Base-by-base conservation (phyloP, 2,113 vertebrate species). In the Pavo muticus region DNA sequence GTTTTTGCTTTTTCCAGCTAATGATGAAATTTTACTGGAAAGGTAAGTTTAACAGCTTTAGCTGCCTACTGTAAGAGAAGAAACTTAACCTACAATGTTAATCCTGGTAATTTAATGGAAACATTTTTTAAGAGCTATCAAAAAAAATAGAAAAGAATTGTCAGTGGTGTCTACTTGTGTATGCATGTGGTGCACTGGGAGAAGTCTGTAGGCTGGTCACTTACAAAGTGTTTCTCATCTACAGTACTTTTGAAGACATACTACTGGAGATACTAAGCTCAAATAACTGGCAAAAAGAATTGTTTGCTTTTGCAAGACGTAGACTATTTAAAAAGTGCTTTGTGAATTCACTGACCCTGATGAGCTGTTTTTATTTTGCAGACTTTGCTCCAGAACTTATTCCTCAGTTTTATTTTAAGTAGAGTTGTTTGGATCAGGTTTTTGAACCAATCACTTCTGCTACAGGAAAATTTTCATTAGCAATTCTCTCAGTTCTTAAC, bases 161-260 rank as follows among this genome's bases (percentile, higher is more conserved):
- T 10, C 56, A 18, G 35, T 21, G 10, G 11, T 52, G 21, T 19
- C 20, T 27, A 6, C n/a, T 42, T 2, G 1, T 12, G 27, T 10
- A 12, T 10, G 60, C 0, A 0, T 13, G 5, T 27, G 32, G 17
- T 35, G 17, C 29, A 50, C 2, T 52, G 35, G 30, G 8, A 67
- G 11, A 50, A 30, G 4, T 44, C 14, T 20, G 0, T 1, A 47
- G 32, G 30, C 35, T 40, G 2, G 32, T 40, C 30, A 13, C 7
- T 52, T 45, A 20, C 11, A 12, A 42, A 11, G 7, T 40, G 4
- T 23, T 79, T 54, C 32, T 54, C 44, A 37, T 29, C 25, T 61
- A 2, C 6, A 8, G 2, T 8, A 11, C 9, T 81, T 44, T 11
- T 23, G 47, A 61, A 75, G 25, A 37, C 42, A 7, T 14, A 3